Conservation (phyloP, 1,140 invertebrate species). For the Trachymyrmex septentrionalis region DNA sequence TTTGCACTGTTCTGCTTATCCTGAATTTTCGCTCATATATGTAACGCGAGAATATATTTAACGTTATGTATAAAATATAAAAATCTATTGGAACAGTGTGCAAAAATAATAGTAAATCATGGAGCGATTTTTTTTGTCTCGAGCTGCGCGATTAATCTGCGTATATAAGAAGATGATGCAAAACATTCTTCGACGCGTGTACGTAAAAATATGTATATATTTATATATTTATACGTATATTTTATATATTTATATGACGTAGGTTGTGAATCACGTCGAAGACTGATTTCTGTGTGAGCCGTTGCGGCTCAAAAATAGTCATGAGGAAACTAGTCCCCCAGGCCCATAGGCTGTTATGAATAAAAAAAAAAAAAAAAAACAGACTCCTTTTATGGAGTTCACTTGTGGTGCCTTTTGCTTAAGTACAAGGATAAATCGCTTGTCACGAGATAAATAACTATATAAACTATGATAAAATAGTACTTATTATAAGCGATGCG, state of each 20-base stretch:
- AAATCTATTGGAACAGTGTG: background rate
- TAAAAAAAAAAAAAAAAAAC: slow-evolving; percentile 24
- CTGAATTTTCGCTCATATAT: background rate
- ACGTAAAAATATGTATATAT: slow-evolving; percentile 12
- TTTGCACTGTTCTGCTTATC: slow-evolving; percentile 13
- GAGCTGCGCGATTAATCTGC: background rate
- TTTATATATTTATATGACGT: slow-evolving; percentile 49
- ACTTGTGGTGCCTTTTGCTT: slow-evolving; percentile 83
- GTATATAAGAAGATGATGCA: background rate
- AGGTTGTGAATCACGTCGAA: slow-evolving; percentile 67
- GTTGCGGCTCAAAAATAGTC: slow-evolving; percentile 83
- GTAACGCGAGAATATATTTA: background rate
- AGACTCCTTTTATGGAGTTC: slow-evolving; percentile 72
- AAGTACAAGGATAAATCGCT: slow-evolving; percentile 71
- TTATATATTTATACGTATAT: slow-evolving; percentile 47
- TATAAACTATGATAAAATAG: slow-evolving; percentile 43
- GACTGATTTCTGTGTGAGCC: slow-evolving; percentile 77
- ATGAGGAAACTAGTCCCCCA: slow-evolving; percentile 85
- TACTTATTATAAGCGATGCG: slow-evolving; percentile 51
- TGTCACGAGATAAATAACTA: slow-evolving; percentile 30
- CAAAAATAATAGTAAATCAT: background rate
- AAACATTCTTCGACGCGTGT: slow-evolving; percentile 28
- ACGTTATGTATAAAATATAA: background rate
- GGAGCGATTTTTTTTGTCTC: background rate
- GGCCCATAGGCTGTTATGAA: slow-evolving; percentile 79